phyloP scores from a whole-genome alignment of 2,888 invertebrate genomes.

The Ceriagrion tenellum region DNA sequence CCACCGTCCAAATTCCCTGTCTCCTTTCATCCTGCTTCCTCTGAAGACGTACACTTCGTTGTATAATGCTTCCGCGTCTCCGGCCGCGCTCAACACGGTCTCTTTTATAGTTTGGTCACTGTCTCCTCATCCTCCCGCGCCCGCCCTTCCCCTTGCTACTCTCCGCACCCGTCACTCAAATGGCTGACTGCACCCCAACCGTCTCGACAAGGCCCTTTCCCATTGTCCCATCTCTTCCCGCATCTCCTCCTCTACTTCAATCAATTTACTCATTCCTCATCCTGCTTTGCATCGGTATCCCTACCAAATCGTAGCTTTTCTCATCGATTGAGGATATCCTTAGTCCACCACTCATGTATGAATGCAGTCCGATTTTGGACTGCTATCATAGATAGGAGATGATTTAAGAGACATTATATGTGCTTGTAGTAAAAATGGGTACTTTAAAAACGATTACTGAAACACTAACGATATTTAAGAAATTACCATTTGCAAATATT shows the following conservation, averaged over 20 bases:
- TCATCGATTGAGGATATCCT: not conserved
- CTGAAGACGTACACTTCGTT: not conserved
- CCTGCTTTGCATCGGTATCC: not conserved
- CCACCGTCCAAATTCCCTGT: not conserved
- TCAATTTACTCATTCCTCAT: not conserved
- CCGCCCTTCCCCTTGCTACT: not conserved
- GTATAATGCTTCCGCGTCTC: not conserved
- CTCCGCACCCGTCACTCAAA: not conserved
- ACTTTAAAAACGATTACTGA: too few relatives aligned
- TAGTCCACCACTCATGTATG: too few relatives aligned
- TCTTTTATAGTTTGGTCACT: not conserved
- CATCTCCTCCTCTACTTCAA: not conserved
- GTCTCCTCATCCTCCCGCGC: not conserved
- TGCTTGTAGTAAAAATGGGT: too few relatives aligned
- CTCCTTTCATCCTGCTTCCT: not conserved
- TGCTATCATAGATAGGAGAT: too few relatives aligned
- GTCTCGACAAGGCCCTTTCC: not conserved
- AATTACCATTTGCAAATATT: too few relatives aligned
- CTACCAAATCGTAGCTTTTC: not conserved
- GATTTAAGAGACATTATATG: too few relatives aligned
- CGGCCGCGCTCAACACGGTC: not conserved
- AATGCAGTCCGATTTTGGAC: too few relatives aligned
- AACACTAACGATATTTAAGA: too few relatives aligned
- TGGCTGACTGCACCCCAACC: too few relatives aligned
- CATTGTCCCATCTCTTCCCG: not conserved